Conservation (phyloP, 2,113 vertebrate species). For the Toxostoma redivivum region DNA sequence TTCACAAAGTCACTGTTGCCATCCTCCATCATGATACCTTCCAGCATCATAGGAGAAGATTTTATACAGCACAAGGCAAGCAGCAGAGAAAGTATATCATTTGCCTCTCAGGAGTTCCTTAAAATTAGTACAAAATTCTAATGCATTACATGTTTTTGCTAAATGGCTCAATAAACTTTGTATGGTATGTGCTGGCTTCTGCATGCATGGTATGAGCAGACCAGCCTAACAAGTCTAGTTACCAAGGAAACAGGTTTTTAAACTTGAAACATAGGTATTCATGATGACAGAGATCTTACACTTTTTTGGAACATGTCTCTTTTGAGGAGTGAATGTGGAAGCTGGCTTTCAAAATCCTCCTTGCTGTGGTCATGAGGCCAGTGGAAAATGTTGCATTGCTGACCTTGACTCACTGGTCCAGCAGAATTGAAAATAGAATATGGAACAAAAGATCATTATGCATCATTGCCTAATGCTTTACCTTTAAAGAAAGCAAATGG, state of each 20-base stretch:
- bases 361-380: fast-evolving
- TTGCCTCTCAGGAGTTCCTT: neutral
- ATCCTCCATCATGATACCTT: fast-evolving
- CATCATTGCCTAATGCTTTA: neutral
- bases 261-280: slow-evolving; percentile 43
- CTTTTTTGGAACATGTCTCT: neutral
- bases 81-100: neutral
- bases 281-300: slow-evolving; percentile 12
- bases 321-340: neutral
- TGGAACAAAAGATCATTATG: neutral
- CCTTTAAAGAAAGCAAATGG: neutral
- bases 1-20: neutral
- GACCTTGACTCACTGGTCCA: neutral
- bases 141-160: neutral
- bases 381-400: neutral
- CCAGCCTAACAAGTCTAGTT: slow-evolving; percentile 26
- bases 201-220: neutral
- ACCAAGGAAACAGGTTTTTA: slow-evolving; percentile 52
- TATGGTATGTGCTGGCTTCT: neutral
- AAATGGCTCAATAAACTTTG: neutral
- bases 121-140: neutral
- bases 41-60: neutral
- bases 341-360: neutral
- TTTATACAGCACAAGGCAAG: neutral
- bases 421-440: neutral